Evolutionary conservation across 2,113 vertebrate genomes (phyloP).

Genomic region (Crotophaga sulcirostris): DNA sequence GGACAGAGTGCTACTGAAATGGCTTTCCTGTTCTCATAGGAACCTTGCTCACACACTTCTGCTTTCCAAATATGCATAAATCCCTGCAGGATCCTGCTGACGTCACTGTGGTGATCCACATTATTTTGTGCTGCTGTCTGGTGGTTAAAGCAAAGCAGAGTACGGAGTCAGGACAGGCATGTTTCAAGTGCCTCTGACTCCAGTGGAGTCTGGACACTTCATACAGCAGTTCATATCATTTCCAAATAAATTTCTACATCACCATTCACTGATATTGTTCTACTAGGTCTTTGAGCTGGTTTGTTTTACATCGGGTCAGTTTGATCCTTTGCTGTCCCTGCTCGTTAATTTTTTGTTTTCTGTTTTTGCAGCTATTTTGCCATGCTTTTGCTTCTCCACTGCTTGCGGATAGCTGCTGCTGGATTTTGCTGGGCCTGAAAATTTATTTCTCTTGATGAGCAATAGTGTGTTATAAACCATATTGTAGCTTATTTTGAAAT

Average conservation of each 20-base stretch:
- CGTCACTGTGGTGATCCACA: neutral
- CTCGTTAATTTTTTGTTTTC: neutral
- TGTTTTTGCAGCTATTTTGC: neutral
- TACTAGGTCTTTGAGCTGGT: neutral
- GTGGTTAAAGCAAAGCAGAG: neutral
- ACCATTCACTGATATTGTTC: neutral
- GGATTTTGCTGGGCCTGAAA: neutral
- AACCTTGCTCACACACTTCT: neutral
- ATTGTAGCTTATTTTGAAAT: neutral
- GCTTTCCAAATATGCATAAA: neutral
- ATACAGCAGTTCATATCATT: neutral
- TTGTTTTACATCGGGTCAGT: neutral
- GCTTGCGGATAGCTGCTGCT: neutral
- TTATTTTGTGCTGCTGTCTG: neutral
- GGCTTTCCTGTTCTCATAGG: neutral
- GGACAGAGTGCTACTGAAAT: neutral
- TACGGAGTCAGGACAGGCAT: neutral
- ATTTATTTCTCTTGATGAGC: neutral
- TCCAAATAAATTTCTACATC: neutral
- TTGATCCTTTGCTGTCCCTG: neutral
- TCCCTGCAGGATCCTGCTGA: neutral
- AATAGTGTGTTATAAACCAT: neutral
- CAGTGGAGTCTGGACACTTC: neutral
- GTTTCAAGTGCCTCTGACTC: neutral
- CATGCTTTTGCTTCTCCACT: neutral